A percentile compares a stretch with the other conserved stretches of the same genome.
Conservation (phyloP, 2,113 vertebrate genomes). For the Hydrolagus affinis region DNA sequence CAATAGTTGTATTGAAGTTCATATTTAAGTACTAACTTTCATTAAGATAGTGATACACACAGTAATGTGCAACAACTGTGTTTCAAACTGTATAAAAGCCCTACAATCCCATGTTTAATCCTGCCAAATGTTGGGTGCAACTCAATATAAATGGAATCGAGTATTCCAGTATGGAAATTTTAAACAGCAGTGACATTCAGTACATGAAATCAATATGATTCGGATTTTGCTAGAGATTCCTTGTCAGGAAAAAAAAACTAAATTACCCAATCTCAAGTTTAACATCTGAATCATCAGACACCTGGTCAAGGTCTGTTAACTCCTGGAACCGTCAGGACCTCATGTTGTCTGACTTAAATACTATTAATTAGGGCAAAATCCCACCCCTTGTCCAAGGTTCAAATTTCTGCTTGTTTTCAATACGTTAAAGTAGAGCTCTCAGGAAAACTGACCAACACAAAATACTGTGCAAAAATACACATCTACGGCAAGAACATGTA, state of each 20-base stretch:
- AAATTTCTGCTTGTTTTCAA: background rate
- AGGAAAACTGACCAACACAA: background rate
- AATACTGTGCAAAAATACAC: background rate
- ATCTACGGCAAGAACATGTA: background rate
- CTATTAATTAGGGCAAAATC: background rate
- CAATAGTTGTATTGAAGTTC: too few species aligned
- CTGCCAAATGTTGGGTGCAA: background rate
- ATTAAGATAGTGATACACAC: background rate
- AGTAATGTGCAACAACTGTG: too few species aligned
- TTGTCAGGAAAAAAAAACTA: slow-evolving; percentile 15
- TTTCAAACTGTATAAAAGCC: background rate
- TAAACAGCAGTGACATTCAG: background rate
- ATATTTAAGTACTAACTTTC: too few species aligned
- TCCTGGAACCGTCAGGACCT: background rate
- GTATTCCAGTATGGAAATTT: background rate
- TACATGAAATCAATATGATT: slow-evolving; percentile 5
- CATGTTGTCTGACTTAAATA: background rate
- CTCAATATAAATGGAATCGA: slow-evolving; percentile 8
- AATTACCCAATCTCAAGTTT: slow-evolving; percentile 14
- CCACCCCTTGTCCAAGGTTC: too few species aligned
- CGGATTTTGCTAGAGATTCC: background rate
- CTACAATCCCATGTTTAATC: background rate
- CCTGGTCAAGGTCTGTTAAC: background rate
- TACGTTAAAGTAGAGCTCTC: background rate
- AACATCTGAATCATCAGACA: slow-evolving; percentile 26